Base-by-base conservation (phyloP, 2,888 invertebrate species). In the Aquatica leii region DNA sequence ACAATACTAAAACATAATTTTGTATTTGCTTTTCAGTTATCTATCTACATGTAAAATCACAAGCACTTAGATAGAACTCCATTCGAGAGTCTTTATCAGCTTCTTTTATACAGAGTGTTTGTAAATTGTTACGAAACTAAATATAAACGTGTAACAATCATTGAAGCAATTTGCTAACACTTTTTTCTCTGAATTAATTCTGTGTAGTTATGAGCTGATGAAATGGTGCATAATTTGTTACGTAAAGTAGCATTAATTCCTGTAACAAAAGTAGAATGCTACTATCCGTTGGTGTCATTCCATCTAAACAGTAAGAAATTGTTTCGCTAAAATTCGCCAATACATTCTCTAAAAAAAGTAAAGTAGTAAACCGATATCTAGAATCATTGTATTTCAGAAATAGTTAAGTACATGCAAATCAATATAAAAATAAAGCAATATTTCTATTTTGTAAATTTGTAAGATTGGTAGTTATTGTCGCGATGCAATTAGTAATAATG, bases 271-370 rank as follows among this genome's bases (percentile, higher is more conserved):
- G 46, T 18, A 46, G 46, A 46, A 46, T 24, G 24, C 24, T 14
- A 17, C 17, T 43, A 43, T 37, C 52, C 48, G 43, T 52, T 37
- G 52, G 40, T 59, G 59, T 51, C 59, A 59, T 59, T 59, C 59
- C 37, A 37, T 59, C 59, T 59, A 59, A 59, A 52, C 52, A 51
- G 59, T 59, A 59, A 59, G 48, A 35, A 48, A 57, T 49, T 57
- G 57, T 58, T 37, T 55, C 54, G 60, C 50, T 14, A 40, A 54
- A 61, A 46, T 51, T 55, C 56, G 56, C 55, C 35, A 20, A 21
- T 24, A 48, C 37, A 52, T 53, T 54, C 17, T 53, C 17, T 46
- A 18, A 46, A 15, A n/a, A 57, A 37, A 50, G 20, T 57, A 57
- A 53, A 2, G 18, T 24, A 41, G 20, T 53, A 24, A 31, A 17